Evolutionary conservation across 2,888 invertebrate genomes (phyloP).

Genomic region (Conistra vaccinii): DNA sequence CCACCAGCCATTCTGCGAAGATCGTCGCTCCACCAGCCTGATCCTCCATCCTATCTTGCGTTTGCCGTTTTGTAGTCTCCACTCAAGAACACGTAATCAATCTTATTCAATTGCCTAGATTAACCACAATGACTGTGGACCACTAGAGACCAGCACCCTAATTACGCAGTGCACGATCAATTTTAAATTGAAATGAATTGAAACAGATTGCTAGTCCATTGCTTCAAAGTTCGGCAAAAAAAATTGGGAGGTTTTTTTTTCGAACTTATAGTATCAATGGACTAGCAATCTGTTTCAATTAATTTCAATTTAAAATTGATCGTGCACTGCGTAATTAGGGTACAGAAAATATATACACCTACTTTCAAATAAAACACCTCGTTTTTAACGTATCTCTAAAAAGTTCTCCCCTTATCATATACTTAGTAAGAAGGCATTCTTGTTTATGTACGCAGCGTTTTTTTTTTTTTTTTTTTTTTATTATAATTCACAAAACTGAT

Average conservation of each 20-base stretch:
- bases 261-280: too few species aligned
- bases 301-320: too few species aligned
- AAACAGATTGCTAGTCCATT: too few species aligned
- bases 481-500: too few species aligned
- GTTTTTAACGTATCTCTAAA: background rate
- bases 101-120: background rate
- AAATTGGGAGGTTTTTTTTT: too few species aligned
- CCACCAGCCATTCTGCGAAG: too few species aligned
- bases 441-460: slow-evolving; percentile 4
- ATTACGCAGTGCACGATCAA: too few species aligned
- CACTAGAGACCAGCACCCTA: background rate
- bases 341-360: background rate
- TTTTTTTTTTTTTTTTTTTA: too few species aligned
- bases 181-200: too few species aligned
- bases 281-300: too few species aligned
- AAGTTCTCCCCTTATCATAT: background rate
- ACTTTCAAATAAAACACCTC: background rate
- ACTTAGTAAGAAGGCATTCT: background rate
- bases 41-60: background rate
- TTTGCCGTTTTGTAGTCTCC: background rate
- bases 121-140: background rate
- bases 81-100: background rate
- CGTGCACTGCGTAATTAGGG: too few species aligned
- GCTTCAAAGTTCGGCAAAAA: too few species aligned
- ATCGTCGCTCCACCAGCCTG: background rate